phyloP scores from a whole-genome alignment of 2,113 vertebrate genomes.

The Sitta europaea region DNA sequence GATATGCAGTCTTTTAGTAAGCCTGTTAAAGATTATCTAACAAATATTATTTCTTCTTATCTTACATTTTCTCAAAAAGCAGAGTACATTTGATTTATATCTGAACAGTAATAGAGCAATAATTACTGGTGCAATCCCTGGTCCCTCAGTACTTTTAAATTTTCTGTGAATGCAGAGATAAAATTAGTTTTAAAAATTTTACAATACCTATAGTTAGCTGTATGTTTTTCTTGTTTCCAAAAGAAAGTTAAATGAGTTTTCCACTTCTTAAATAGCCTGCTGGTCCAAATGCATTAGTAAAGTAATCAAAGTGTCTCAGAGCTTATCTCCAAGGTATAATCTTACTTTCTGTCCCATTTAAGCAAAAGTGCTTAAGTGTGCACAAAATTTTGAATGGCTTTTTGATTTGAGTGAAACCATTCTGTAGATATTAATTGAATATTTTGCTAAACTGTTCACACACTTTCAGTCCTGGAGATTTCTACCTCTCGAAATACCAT shows the following conservation, averaged over 20 bases:
- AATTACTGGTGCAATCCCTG: neutral
- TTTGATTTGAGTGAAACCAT: neutral
- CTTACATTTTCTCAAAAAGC: neutral
- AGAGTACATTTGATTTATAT: neutral
- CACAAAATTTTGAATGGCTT: neutral
- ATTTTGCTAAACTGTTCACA: neutral
- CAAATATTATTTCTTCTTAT: neutral
- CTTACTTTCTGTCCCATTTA: neutral
- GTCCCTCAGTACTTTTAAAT: slow-evolving; percentile 23
- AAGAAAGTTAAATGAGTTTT: neutral
- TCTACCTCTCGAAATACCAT: neutral
- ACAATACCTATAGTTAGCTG: neutral
- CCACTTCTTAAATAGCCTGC: neutral
- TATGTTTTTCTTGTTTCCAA: neutral
- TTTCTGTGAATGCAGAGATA: neutral
- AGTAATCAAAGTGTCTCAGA: neutral
- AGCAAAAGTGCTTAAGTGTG: neutral
- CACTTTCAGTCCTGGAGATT: neutral
- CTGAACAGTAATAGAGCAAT: slow-evolving; percentile 21
- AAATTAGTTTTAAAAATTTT: neutral
- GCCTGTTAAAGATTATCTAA: neutral
- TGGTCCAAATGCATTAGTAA: neutral
- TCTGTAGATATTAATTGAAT: neutral
- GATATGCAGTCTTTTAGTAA: neutral
- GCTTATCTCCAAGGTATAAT: neutral